Conservation (phyloP, 2,113 vertebrate genomes). For the Malaclemys terrapin region DNA sequence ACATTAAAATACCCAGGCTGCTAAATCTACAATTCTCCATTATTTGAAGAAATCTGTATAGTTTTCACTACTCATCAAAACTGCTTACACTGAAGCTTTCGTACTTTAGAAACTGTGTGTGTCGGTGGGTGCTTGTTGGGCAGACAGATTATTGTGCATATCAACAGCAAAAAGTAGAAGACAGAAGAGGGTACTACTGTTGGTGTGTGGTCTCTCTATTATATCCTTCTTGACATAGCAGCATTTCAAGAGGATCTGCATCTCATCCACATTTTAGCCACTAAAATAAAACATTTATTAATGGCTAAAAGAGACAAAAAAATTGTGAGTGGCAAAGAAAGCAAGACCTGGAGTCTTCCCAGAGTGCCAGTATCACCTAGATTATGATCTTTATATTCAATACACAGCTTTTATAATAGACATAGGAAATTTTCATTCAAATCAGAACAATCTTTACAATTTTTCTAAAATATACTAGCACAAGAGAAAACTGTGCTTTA, state of each 20-base stretch:
- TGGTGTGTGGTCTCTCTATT: rapidly evolving
- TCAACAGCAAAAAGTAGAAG: neutral
- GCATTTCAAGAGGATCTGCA: neutral
- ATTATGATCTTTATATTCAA: neutral
- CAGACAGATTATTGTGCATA: neutral
- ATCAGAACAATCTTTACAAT: neutral
- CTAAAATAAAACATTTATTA: neutral
- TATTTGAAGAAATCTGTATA: neutral
- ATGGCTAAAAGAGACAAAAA: neutral
- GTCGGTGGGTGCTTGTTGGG: neutral
- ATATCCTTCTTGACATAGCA: neutral
- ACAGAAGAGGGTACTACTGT: neutral
- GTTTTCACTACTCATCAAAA: neutral
- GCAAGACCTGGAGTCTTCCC: neutral
- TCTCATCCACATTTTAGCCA: neutral
- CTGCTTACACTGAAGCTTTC: neutral
- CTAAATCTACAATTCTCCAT: neutral
- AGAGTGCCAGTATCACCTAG: neutral
- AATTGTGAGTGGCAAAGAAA: neutral
- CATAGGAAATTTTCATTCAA: neutral
- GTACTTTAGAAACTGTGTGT: neutral
- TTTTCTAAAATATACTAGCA: neutral
- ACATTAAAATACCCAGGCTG: neutral
- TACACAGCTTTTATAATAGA: neutral
- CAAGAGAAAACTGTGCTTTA: neutral